Evolutionary conservation across 2,113 vertebrate genomes (phyloP), one percentile per base, ranked within the genome.

Genomic region (Prionailurus bengalensis): DNA sequence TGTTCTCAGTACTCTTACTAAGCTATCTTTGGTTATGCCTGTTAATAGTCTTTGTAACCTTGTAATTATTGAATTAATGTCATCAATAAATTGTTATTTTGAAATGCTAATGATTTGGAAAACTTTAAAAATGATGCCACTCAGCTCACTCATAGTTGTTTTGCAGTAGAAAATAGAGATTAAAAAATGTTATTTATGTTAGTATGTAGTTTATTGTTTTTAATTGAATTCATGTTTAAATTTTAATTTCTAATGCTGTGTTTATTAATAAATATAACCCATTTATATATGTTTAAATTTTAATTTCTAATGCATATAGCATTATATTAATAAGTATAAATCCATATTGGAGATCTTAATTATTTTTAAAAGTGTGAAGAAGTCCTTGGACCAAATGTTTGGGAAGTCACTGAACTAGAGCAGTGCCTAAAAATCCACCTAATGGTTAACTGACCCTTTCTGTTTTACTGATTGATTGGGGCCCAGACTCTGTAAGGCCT

Each of bases 41-140:
- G 65, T 53, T 91, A 16, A 13, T 45, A 39, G 27, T 61, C 66
- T 66, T 27, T 58, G 23, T 85, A 33, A n/a, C 21, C 5, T 65
- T 91, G 33, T 65, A 33, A 65, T 55, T 63, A 29, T 16, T 81
- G 45, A 33, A 71, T 65, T 51, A 29, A 15, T 81, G 45, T 36
- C 73, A 86, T 66, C 81, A 65, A 4, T 85, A 66, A 91, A 29
- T 73, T 79, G 27, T 91, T 91, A 82, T 83, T 96, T 94, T 88
- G 74, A 76, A 88, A 91, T 68, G 36, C 31, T 15, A 68, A 0
- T 51, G 21, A 81, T 82, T 82, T 92, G 85, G 16, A 53, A 83
- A 73, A 66, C n/a, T 71, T 21, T 21, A 94, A 74, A 89, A 45
- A 71, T 51, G 27, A 42, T 83, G 61, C 33, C 66, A 78, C 23